A percentile compares a stretch with the other conserved stretches of the same genome.
These are phyloP conservation scores for Triplophysa bombifrons DNA, from an alignment of 2,797 vertebrate species.

Conservation along the genomic window DNA sequence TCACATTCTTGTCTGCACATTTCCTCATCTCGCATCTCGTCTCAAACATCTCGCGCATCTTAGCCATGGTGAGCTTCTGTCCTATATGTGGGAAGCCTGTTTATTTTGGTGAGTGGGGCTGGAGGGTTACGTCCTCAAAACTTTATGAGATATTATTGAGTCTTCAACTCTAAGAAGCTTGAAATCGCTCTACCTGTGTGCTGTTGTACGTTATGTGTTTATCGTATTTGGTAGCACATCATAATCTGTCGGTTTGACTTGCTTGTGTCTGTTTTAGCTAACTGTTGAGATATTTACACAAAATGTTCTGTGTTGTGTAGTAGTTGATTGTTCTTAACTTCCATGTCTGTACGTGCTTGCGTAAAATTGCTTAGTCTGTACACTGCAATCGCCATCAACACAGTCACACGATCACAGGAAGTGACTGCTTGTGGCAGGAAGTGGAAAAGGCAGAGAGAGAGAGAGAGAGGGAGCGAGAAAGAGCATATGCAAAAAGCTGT, in stretches of 20 bases:
- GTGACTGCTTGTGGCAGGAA: conserved; percentile 55
- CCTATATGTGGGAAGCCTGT: conserved; percentile 85
- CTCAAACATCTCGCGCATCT: conserved; percentile 31
- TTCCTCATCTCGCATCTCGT: conserved; percentile 61
- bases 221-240: background rate
- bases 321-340: background rate
- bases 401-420: conserved; percentile 51
- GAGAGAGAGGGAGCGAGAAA: conserved; percentile 22
- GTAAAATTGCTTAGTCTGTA: background rate
- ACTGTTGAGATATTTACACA: background rate
- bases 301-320: background rate
- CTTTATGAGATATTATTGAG: background rate
- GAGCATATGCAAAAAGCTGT: conserved; percentile 11
- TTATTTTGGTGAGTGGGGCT: conserved; percentile 82
- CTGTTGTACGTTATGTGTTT: background rate
- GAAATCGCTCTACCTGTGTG: background rate
- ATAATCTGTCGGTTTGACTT: background rate
- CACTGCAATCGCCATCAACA: conserved; percentile 15
- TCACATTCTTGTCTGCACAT: conserved; percentile 55
- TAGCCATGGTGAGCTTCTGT: conserved; percentile 82
- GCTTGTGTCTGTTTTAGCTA: background rate
- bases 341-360: background rate
- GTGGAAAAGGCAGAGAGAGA: conserved; percentile 48
- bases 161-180: background rate
- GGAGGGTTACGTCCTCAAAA: background rate